Evolutionary conservation across 2,797 vertebrate species (phyloP).

Genomic region (Gymnodraco acuticeps): DNA sequence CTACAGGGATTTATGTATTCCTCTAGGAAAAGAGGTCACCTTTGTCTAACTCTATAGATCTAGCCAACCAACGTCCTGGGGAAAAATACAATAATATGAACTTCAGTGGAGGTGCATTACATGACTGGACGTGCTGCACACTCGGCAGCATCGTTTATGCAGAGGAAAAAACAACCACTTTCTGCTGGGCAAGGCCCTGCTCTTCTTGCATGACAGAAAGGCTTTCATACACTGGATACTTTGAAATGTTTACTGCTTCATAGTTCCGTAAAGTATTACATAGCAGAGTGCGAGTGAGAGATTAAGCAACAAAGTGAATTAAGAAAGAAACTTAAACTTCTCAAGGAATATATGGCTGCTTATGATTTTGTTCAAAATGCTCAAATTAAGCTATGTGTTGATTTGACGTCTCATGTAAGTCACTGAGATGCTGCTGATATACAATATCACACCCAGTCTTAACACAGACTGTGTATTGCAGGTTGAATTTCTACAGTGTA

Average conservation of each 20-base stretch:
- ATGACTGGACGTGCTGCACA: constrained; percentile 12
- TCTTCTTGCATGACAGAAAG: constrained; percentile 8
- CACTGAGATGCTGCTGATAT: not conserved
- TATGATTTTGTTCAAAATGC: constrained; percentile 12
- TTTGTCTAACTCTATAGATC: constrained; percentile 30
- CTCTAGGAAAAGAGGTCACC: constrained; percentile 30
- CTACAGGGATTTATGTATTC: constrained; percentile 28
- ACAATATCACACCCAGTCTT: constrained; percentile 1
- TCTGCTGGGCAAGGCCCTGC: constrained; percentile 20
- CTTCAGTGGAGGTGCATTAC: constrained; percentile 21
- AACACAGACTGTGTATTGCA: not conserved
- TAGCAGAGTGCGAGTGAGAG: not conserved
- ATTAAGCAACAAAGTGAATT: constrained; percentile 1
- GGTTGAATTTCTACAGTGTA: not conserved
- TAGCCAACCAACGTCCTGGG: constrained; percentile 13
- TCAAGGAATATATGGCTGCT: not conserved
- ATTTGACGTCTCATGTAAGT: not conserved
- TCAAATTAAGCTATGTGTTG: constrained; percentile 12
- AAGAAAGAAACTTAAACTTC: constrained; percentile 1
- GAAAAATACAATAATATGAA: constrained; percentile 28
- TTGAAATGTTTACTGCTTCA: constrained; percentile 36
- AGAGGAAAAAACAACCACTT: not conserved
- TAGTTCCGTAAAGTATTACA: not conserved
- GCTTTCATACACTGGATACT: constrained; percentile 42
- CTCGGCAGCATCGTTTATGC: not conserved